Evolutionary conservation across 2,113 vertebrate genomes (phyloP).

Genomic region (Tonatia bakeri): DNA sequence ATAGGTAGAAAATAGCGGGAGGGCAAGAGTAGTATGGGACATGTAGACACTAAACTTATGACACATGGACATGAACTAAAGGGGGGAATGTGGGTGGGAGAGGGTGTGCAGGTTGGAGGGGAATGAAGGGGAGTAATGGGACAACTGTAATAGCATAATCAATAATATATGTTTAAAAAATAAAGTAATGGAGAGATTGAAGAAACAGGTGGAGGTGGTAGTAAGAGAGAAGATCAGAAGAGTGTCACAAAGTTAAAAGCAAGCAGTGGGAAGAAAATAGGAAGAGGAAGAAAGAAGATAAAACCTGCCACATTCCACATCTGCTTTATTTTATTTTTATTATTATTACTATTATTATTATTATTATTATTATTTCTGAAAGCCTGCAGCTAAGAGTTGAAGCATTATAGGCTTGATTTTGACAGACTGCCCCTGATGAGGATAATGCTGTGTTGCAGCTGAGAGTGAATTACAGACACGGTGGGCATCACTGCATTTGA

Average conservation of each 20-base stretch:
- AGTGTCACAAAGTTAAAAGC: background rate
- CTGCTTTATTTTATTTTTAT: slow-evolving; percentile 44
- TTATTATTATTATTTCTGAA: background rate
- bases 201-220: background rate
- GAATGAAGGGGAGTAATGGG: too few species aligned
- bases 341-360: too few species aligned
- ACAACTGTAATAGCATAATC: too few species aligned
- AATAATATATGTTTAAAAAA: too few species aligned
- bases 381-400: slow-evolving; percentile 28
- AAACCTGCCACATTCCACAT: slow-evolving; percentile 28
- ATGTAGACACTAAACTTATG: too few species aligned
- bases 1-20: too few species aligned
- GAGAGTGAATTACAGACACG: slow-evolving; percentile 48
- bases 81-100: too few species aligned
- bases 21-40: too few species aligned
- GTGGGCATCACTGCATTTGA: slow-evolving; percentile 36
- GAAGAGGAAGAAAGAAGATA: background rate
- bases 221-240: background rate
- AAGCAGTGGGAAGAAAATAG: background rate
- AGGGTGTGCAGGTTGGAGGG: too few species aligned
- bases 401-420: slow-evolving; percentile 38
- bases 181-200: background rate
- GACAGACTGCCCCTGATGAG: slow-evolving; percentile 36
- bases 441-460: slow-evolving; percentile 44
- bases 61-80: too few species aligned